A percentile compares a stretch with the other conserved stretches of the same genome.
Conservation (phyloP, 2,797 vertebrate genomes). For the Moxostoma hubbsi region DNA sequence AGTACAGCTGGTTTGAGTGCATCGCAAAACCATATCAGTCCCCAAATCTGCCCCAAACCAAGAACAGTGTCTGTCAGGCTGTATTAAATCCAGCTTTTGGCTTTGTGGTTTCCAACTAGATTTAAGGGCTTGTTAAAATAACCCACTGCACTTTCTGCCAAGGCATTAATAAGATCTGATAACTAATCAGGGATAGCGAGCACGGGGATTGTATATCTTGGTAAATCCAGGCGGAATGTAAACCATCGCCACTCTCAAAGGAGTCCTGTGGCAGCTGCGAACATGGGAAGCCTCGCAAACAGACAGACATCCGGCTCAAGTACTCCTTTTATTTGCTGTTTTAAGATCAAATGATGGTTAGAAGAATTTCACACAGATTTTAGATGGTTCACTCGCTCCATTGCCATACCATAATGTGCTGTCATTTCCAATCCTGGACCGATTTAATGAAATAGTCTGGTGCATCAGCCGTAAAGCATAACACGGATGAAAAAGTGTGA, state of each 20-base stretch:
- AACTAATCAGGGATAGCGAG: constrained; percentile 72
- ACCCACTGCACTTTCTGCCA: constrained; percentile 68
- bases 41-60: constrained; percentile 49
- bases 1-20: constrained; percentile 16
- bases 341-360: constrained; percentile 82
- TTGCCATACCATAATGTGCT: constrained; percentile 76
- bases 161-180: constrained; percentile 72
- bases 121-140: constrained; percentile 69
- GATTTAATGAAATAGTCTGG: neutral
- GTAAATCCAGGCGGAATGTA: constrained; percentile 78
- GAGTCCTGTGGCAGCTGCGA: constrained; percentile 76
- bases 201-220: constrained; percentile 74
- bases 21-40: constrained; percentile 43
- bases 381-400: constrained; percentile 75
- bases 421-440: constrained; percentile 66
- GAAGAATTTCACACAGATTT: constrained; percentile 79
- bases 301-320: constrained; percentile 60
- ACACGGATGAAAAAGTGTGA: constrained; percentile 6
- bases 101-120: constrained; percentile 49
- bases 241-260: constrained; percentile 68
- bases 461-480: constrained; percentile 1
- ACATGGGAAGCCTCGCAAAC: constrained; percentile 58
- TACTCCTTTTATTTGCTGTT: constrained; percentile 75
- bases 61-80: constrained; percentile 50
- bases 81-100: constrained; percentile 41